These are phyloP conservation scores for Sorex maritimensis DNA, from an alignment of 2,797 vertebrate genomes.

Conservation along the genomic window DNA sequence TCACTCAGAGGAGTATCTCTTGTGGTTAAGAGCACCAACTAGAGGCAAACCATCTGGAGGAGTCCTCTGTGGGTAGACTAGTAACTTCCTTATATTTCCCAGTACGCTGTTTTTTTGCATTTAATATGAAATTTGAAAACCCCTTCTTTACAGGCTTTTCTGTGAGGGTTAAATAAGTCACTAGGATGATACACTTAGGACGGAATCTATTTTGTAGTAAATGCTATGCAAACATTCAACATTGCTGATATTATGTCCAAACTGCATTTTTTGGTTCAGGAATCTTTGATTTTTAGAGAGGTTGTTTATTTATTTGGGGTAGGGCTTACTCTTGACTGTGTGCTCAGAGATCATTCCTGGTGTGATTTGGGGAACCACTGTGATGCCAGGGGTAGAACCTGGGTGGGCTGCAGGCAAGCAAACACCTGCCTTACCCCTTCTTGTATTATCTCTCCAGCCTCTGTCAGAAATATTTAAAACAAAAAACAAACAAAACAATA, in stretches of 20 bases:
- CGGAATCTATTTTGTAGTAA: not conserved
- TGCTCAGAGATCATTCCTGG: too few relatives aligned
- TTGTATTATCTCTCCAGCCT: too few relatives aligned
- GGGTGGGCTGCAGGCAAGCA: too few relatives aligned
- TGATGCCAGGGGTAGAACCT: too few relatives aligned
- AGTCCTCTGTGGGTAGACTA: not conserved
- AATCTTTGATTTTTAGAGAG: too few relatives aligned
- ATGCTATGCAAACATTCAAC: not conserved
- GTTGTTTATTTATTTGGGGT: too few relatives aligned
- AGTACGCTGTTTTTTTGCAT: not conserved
- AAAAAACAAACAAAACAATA: not conserved
- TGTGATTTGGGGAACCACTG: too few relatives aligned
- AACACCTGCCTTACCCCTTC: too few relatives aligned
- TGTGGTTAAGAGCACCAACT: not conserved
- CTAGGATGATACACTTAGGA: not conserved
- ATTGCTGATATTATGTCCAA: not conserved
- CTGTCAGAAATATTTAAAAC: too few relatives aligned
- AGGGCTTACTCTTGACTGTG: too few relatives aligned
- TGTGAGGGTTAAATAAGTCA: not conserved
- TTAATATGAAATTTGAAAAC: conserved; percentile 14
- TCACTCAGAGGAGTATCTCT: not conserved
- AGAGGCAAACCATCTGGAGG: not conserved
- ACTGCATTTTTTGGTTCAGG: not conserved
- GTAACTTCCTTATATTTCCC: conserved; percentile 12
- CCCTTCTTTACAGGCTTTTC: not conserved